phyloP scores from a whole-genome alignment of 2,888 invertebrate species.

The Cepaea hortensis region DNA sequence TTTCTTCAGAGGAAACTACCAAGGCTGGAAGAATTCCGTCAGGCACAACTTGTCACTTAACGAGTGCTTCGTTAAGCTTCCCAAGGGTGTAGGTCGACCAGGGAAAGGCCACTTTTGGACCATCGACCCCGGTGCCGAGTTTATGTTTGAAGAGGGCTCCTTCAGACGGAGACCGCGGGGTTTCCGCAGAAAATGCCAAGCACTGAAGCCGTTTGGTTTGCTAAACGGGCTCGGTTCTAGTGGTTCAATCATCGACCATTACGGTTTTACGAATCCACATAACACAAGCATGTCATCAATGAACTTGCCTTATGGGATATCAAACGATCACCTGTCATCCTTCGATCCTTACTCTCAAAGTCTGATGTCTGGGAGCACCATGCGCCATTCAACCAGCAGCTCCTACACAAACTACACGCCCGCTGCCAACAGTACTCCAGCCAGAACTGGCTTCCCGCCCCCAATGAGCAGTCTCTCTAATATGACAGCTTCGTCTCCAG shows the following conservation, averaged over 20 bases:
- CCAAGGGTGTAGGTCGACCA: constrained; percentile 92
- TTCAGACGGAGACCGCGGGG: constrained; percentile 94
- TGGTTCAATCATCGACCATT: constrained; percentile 65
- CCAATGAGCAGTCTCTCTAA: constrained; percentile 38
- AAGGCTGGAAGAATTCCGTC: constrained; percentile 98
- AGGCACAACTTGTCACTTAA: constrained; percentile 96
- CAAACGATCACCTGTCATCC: constrained; percentile 57
- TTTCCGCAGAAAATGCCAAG: constrained; percentile 93
- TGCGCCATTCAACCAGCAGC: constrained; percentile 59
- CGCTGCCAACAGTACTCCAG: constrained; percentile 1
- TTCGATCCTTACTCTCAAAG: constrained; percentile 58
- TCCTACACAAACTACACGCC: constrained; percentile 63
- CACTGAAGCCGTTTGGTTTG: constrained; percentile 81
- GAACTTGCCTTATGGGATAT: constrained; percentile 66
- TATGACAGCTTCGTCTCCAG: constrained; percentile 33
- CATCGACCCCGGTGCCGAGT: constrained; percentile 95
- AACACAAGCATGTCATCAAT: constrained; percentile 64
- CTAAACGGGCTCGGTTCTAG: constrained; percentile 66
- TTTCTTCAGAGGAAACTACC: constrained; percentile 94
- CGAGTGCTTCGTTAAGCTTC: constrained; percentile 98
- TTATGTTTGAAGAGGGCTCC: constrained; percentile 98
- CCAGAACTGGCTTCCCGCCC: constrained; percentile 29
- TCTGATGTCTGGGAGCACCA: constrained; percentile 42
- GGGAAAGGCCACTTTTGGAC: constrained; percentile 99
- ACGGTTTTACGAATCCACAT: constrained; percentile 67